Base-by-base conservation (phyloP, 2,113 vertebrate species). In the Phalacrocorax brasilianus region DNA sequence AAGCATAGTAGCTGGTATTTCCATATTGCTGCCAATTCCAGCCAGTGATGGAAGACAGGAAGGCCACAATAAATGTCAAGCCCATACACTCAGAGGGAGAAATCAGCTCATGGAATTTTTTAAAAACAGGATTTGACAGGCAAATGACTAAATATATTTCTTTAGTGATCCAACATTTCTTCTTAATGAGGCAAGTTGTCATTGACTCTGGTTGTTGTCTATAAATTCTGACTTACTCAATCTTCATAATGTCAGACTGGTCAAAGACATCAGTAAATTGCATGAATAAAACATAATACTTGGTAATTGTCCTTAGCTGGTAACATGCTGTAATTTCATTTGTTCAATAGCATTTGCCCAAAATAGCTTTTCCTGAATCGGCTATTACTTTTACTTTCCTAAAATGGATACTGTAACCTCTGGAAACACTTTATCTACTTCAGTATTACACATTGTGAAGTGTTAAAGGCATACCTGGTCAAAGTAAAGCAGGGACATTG, bases 241-340 rank as follows among this genome's bases (percentile, higher is more conserved):
- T 97, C 89, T 96, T 96, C 88, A 59, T 97, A 95, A 97, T 95
- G 96, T 97, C 96, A 97, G 65, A 53, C 79, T 94, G 95, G 96
- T 95, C 96, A 97, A 95, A 97, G 89, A 53, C 91, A 97, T 97
- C 95, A 95, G 94, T 83, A 96, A 97, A 97, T 96, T 95, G 89
- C 94, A 97, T 97, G 94, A 96, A 97, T 97, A 96, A 97, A 97
- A 96, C 93, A 93, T 97, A 87, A 88, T 88, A 82, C 83, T 91
- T 85, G n/a, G 71, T 95, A 92, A 95, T 97, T 95, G 89, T 94
- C 85, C 85, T 95, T 91, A 92, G 76, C 67, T 92, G 77, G 78
- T 93, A 94, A 89, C 72, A 67, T 75, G 9, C 27, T 71, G n/a
- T 91, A 75, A 97, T 97, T 91, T 85, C 62, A 88, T 92, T 95